A percentile compares a stretch with the other conserved stretches of the same genome.
Conservation (phyloP, 2,113 vertebrate genomes). For the Pygoscelis adeliae region DNA sequence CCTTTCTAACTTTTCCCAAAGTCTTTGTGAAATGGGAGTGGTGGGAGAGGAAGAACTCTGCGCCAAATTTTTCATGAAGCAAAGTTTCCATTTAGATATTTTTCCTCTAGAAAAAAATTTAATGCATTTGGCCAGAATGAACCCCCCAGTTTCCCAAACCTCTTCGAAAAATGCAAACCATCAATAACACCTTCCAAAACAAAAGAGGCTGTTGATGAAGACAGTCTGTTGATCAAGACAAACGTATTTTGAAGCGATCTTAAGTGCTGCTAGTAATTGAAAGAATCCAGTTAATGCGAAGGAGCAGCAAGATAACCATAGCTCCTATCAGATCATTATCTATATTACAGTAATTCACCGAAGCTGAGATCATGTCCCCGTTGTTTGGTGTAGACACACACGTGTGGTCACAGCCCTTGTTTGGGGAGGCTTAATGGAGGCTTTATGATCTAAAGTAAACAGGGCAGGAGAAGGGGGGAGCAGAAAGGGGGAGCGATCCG, state of each 20-base stretch:
- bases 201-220: no score
- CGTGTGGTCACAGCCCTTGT: background rate
- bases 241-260: background rate
- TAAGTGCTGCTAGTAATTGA: background rate
- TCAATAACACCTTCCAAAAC: background rate
- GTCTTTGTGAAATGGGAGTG: background rate
- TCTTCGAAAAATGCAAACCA: background rate
- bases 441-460: background rate
- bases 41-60: background rate
- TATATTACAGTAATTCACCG: background rate
- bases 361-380: background rate
- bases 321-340: background rate
- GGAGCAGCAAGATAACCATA: background rate
- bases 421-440: background rate
- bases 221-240: background rate
- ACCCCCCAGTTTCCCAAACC: background rate
- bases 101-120: background rate
- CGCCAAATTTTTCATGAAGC: background rate
- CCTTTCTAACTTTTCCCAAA: background rate
- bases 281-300: background rate
- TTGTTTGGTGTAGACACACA: background rate
- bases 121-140: fast-evolving
- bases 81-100: background rate
- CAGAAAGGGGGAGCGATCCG: background rate
- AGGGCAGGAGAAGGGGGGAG: background rate